Conservation (phyloP, 1,140 invertebrate species). For the Zaprionus camerounensis region DNA sequence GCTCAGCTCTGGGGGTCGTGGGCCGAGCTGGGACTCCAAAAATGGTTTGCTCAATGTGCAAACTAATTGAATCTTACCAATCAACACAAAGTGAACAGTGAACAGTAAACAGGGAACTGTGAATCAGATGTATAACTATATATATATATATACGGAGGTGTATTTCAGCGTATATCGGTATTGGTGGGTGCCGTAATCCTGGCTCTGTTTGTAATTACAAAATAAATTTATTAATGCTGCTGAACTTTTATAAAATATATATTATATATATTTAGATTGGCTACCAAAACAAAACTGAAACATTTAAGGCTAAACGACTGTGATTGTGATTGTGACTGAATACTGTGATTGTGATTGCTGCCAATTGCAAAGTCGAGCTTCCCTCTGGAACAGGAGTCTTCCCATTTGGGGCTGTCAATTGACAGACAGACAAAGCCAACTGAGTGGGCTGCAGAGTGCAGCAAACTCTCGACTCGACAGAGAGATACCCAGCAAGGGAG, state of each 20-base stretch:
- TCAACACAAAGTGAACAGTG: too few relatives aligned
- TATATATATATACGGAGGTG: neutral
- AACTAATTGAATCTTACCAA: constrained; percentile 65
- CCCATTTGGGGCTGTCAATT: neutral
- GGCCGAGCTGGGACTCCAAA: constrained; percentile 55
- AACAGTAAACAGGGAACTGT: neutral
- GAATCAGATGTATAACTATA: neutral
- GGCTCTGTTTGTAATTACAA: neutral
- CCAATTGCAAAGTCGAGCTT: neutral
- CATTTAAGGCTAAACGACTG: constrained; percentile 3
- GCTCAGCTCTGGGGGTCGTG: constrained; percentile 39
- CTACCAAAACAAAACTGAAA: neutral
- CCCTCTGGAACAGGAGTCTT: neutral
- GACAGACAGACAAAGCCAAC: constrained; percentile 3
- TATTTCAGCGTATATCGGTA: neutral
- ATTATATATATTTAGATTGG: neutral
- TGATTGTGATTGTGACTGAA: constrained; percentile 11
- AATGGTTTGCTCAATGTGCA: constrained; percentile 68
- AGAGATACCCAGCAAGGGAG: neutral
- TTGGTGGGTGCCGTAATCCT: neutral
- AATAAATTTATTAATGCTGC: neutral
- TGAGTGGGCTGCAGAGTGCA: constrained; percentile 1
- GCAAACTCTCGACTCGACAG: neutral
- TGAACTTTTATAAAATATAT: neutral
- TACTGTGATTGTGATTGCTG: constrained; percentile 13